A percentile compares a stretch with the other conserved stretches of the same genome.
These are phyloP conservation scores for Mnemiopsis leidyi DNA, from an alignment of 37 sponge, comb jelly and placozoan genomes.

Conservation along the genomic window DNA sequence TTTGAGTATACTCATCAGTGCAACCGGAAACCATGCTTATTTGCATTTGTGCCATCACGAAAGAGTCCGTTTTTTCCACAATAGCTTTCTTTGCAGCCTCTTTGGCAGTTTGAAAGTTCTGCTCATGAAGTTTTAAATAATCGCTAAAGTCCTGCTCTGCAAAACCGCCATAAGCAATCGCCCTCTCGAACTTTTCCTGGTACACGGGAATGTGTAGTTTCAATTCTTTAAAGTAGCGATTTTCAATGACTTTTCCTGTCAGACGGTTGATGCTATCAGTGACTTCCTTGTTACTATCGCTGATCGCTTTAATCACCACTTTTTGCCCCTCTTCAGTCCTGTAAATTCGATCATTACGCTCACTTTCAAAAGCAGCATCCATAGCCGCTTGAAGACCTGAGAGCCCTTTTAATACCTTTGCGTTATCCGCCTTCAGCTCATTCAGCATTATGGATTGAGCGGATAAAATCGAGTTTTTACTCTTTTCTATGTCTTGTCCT, in stretches of 20 bases:
- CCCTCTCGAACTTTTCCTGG: not conserved
- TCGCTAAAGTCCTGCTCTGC: conserved; percentile 6
- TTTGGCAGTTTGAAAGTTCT: not conserved
- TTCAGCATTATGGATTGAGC: conserved; percentile 23
- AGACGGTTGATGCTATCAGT: not conserved
- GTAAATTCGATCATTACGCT: not conserved
- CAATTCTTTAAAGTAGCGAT: conserved; percentile 24
- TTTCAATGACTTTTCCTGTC: not conserved
- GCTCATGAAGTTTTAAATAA: not conserved
- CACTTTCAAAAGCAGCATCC: not conserved
- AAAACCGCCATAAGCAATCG: not conserved
- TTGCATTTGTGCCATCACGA: not conserved
- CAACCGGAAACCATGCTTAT: not conserved
- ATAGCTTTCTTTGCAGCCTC: not conserved
- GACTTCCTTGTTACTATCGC: not conserved
- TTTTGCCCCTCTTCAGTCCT: not conserved
- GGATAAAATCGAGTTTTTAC: not conserved
- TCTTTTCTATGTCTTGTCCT: not conserved
- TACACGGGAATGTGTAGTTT: not conserved
- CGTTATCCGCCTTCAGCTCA: not conserved
- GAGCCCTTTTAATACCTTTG: not conserved
- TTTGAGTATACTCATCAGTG: not conserved
- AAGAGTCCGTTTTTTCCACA: not conserved
- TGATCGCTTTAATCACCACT: not conserved
- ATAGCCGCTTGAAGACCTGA: not conserved